Base-by-base conservation (phyloP, 2,888 invertebrate species). In the Lampropteryx suffumata region DNA sequence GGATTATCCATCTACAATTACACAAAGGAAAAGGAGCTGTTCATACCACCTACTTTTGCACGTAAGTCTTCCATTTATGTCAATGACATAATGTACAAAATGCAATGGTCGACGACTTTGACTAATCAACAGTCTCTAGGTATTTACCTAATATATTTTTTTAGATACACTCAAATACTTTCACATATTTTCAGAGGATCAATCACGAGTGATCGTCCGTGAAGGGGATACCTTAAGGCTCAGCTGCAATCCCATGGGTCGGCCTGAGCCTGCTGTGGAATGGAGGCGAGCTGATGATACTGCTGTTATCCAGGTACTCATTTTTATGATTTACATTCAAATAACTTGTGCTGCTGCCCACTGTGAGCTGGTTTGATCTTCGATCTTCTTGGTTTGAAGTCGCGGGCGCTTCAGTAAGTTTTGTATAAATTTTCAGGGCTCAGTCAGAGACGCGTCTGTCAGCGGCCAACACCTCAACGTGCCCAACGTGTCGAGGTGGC, bases 31-130 rank as follows among this genome's bases (percentile, higher is more conserved):
- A 92, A 92, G 46, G 93, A 95, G 57, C 86, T 96, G 29, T 92
- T 97, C 27, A 94, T 97, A 67, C 95, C 97, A n/a, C 97, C 97
- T 26, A 94, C 96, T 27, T 96, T 97, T 71, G 93, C 95, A 40
- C 78, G 90, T 90, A 56, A 78, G 82, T 34, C 21, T 35, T 37
- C 1, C 17, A 3, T 17, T 21, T 21, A 21, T 2, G 3, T 21
- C 3, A 21, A 5, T 5, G 21, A 21, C 2, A 21, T n/a, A n/a
- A n/a, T n/a, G n/a, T n/a, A n/a, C n/a, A n/a, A n/a, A n/a, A n/a
- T n/a, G n/a, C n/a, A n/a, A 21, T 21, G 5, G 21, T 21, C 21
- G 21, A 21, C 5, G 21, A 21, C n/a, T n/a, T n/a, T n/a, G n/a
- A n/a, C n/a, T n/a, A n/a, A n/a, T n/a, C n/a, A n/a, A n/a, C n/a